Base-by-base conservation (phyloP, 2,113 vertebrate species). In the Alligator mississippiensis region DNA sequence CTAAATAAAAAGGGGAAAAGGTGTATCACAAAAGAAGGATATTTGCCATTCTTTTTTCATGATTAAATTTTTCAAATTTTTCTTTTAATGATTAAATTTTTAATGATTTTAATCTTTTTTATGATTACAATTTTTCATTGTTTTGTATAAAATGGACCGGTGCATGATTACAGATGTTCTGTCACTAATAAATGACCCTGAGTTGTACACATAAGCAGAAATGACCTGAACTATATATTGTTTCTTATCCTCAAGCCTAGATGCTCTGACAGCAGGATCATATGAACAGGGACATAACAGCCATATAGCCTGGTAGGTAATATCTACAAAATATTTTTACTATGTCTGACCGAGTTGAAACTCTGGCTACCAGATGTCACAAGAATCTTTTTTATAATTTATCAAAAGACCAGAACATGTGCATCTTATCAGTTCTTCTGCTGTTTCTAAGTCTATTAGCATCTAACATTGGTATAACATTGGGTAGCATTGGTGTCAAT, bases 381-480 rank as follows among this genome's bases (percentile, higher is more conserved):
- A 6, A 7, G 64, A 24, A 2, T 1, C 10, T 17, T 1, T 13
- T 21, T 5, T 24, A 14, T 1, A 3, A 13, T 72, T 38, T 72
- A 47, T 38, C 68, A 72, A 83, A 80, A 4, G 61, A 25, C 0
- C 9, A 3, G 54, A 76, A 1, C 1, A 4, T 30, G 25, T 0
- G 2, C 1, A 16, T 4, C 0, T 12, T 34, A 58, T 12, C 30
- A 1, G 0, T 15, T 1, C 2, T 34, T 21, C 25, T 2, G 5
- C 85, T 57, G 34, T 4, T 10, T 2, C 80, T 47, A 72, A 38
- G 13, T 34, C 34, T 1, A 38, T 70, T 34, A 21, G 30, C 30
- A 70, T 34, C 68, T 6, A 47, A 47, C 47, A 47, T 8, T 47
- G 47, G 47, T 47, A 47, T 47, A 47, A 47, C 47, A 47, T 34